Percentiles rank a stretch among this genome's conserved stretches.
Evolutionary conservation across 2,113 vertebrate species (phyloP).

Genomic region (Tychaedon coryphoeus): DNA sequence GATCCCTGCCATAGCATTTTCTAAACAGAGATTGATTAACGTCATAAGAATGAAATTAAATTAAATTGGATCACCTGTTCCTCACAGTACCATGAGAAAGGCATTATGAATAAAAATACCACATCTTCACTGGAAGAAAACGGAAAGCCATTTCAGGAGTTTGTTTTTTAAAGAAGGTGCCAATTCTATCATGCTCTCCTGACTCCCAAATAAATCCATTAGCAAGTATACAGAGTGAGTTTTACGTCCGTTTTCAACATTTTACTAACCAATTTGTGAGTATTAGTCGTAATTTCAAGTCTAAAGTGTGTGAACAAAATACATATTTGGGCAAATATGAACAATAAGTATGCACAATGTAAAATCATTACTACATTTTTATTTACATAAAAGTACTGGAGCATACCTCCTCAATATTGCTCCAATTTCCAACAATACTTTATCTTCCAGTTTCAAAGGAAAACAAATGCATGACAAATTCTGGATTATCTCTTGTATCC

Average conservation of each 20-base stretch:
- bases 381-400: background rate
- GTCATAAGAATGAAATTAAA: background rate
- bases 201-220: background rate
- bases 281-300: background rate
- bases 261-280: background rate
- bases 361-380: background rate
- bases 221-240: background rate
- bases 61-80: background rate
- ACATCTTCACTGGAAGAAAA: background rate
- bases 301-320: background rate
- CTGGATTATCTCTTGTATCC: background rate
- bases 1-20: background rate
- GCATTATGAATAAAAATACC: background rate
- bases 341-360: background rate
- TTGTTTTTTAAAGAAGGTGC: background rate
- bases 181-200: background rate
- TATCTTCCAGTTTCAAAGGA: background rate
- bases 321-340: background rate
- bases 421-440: background rate
- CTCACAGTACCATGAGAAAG: accelerated
- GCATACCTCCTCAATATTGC: background rate
- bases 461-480: background rate
- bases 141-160: background rate
- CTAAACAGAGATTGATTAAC: background rate
- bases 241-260: background rate